These are phyloP conservation scores for Sylvicapra grimmia DNA, from an alignment of 2,113 vertebrate species.

Conservation along the genomic window DNA sequence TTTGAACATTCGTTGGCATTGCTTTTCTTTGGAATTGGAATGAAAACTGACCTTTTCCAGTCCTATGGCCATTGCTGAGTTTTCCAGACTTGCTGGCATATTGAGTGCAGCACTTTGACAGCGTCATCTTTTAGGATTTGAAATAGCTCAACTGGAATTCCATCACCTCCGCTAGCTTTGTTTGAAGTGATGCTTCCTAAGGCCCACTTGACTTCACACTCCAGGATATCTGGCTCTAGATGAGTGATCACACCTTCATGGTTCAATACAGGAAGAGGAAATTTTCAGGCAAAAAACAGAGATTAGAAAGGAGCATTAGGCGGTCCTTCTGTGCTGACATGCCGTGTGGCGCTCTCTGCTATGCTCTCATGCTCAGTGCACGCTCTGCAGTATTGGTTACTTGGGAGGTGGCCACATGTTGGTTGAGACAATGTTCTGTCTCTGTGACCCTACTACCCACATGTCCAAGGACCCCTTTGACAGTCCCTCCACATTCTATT, in stretches of 20 bases:
- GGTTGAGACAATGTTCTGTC: background rate
- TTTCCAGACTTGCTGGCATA: background rate
- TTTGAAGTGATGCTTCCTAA: background rate
- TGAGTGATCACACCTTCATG: background rate
- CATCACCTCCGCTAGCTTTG: background rate
- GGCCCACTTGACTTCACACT: background rate
- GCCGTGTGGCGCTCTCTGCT: background rate
- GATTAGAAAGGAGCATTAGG: background rate
- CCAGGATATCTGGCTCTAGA: background rate
- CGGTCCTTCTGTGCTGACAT: background rate
- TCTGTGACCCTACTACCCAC: background rate
- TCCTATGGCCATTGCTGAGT: background rate
- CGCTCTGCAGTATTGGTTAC: background rate
- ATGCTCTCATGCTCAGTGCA: background rate
- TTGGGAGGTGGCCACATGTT: background rate
- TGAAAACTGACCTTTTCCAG: background rate
- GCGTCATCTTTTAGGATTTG: background rate
- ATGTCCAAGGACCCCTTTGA: accelerated
- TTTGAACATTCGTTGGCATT: background rate
- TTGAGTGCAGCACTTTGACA: background rate
- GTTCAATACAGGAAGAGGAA: background rate
- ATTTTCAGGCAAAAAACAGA: background rate
- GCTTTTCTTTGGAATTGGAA: background rate
- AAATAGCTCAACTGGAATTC: background rate
- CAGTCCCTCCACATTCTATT: background rate